phyloP scores from a whole-genome alignment of 2,113 vertebrate genomes.

The Lynx canadensis region DNA sequence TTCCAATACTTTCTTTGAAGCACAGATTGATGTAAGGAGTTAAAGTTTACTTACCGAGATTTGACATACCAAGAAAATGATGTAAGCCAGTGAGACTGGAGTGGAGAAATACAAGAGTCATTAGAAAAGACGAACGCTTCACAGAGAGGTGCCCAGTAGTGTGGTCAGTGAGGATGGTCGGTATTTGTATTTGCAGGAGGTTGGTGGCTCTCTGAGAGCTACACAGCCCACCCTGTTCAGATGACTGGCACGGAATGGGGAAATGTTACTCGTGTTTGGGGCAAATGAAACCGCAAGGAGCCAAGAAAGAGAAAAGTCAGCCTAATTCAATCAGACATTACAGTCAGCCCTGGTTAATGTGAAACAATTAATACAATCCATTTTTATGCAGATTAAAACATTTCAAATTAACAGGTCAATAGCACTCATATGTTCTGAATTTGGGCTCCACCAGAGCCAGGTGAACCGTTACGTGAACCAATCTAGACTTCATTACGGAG shows the following conservation, averaged over 20 bases:
- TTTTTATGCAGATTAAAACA: constrained; percentile 81
- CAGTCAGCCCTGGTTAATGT: constrained; percentile 75
- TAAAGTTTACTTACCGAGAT: not conserved
- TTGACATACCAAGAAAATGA: not conserved
- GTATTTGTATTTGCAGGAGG: not conserved
- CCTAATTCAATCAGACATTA: constrained; percentile 82
- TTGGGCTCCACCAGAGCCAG: constrained; percentile 60
- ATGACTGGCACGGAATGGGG: constrained; percentile 41
- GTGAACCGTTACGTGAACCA: constrained; percentile 65
- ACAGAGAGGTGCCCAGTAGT: not conserved
- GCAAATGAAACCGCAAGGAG: constrained; percentile 68
- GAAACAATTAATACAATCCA: constrained; percentile 82
- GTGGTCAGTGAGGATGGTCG: not conserved
- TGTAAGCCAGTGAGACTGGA: not conserved
- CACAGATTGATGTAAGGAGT: not conserved
- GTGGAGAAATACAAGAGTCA: not conserved
- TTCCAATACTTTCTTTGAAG: not conserved
- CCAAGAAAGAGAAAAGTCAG: constrained; percentile 71
- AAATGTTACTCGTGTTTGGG: constrained; percentile 53
- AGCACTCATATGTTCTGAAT: constrained; percentile 71
- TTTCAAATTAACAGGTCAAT: constrained; percentile 80
- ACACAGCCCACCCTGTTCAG: not conserved
- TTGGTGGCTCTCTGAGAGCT: not conserved
- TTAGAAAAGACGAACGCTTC: not conserved
- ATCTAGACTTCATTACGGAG: constrained; percentile 73